A percentile compares a stretch with the other conserved stretches of the same genome.
Conservation (phyloP, 2,113 vertebrate species). For the Cheirogaleus medius region DNA sequence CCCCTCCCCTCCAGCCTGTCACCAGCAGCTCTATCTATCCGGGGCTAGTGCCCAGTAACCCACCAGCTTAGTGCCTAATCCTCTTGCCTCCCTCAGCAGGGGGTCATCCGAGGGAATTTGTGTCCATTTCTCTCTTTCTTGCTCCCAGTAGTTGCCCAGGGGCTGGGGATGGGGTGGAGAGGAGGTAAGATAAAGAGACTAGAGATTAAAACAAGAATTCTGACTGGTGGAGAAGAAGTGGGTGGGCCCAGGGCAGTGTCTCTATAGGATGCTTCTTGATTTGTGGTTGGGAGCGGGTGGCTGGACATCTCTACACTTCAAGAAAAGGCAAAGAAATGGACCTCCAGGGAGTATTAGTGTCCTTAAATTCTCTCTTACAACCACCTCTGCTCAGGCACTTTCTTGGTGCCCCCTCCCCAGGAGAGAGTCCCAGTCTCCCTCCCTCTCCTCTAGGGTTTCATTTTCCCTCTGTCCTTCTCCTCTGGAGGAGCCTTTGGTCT, state of each 20-base stretch:
- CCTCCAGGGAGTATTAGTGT: background rate
- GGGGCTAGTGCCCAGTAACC: background rate
- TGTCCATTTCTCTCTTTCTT: background rate
- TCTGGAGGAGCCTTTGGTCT: background rate
- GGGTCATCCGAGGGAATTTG: background rate
- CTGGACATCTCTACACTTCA: background rate
- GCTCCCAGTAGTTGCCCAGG: background rate
- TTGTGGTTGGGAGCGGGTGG: background rate
- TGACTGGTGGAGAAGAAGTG: background rate
- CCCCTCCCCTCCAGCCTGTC: background rate
- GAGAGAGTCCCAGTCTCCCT: background rate
- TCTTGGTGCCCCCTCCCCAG: background rate
- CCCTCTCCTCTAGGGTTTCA: background rate
- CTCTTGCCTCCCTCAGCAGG: background rate
- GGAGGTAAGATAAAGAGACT: background rate
- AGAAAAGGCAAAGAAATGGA: constrained; percentile 19
- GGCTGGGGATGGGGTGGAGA: background rate
- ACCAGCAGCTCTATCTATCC: background rate
- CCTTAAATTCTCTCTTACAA: background rate
- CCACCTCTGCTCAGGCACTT: background rate
- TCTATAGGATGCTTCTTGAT: background rate
- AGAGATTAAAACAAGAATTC: background rate
- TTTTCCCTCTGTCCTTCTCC: background rate
- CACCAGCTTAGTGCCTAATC: background rate
- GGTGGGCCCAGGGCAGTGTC: background rate